Conservation (phyloP, 1,140 invertebrate species). For the Drosophila kurseongensis region DNA sequence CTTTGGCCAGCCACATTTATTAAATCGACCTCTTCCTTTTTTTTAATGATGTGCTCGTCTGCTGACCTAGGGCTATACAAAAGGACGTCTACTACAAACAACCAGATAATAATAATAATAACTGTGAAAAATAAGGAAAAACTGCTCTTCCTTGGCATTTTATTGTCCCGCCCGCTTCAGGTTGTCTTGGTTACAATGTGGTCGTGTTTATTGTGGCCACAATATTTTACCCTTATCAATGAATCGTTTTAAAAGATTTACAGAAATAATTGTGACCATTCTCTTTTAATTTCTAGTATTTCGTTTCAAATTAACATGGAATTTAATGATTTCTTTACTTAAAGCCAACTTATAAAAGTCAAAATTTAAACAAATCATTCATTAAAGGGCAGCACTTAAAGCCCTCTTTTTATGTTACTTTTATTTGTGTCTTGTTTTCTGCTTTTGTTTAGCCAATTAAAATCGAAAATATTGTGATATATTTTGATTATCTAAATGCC, state of each 20-base stretch:
- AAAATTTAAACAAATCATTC: neutral
- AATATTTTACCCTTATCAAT: constrained; percentile 27
- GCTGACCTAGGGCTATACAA: constrained; percentile 29
- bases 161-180: constrained; percentile 47
- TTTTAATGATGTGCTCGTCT: constrained; percentile 68
- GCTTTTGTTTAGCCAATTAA: constrained; percentile 48
- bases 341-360: neutral
- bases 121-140: constrained; percentile 33
- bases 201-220: constrained; percentile 36
- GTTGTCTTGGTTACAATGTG: constrained; percentile 57
- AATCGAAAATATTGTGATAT: constrained; percentile 61
- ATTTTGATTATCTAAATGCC: constrained; percentile 56
- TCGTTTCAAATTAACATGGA: neutral
- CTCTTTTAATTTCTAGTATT: neutral
- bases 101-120: constrained; percentile 57
- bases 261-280: neutral
- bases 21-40: constrained; percentile 73
- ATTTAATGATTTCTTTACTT: neutral
- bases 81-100: constrained; percentile 33
- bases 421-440: constrained; percentile 6
- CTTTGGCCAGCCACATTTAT: constrained; percentile 67
- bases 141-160: constrained; percentile 44
- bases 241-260: constrained; percentile 18
- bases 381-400: constrained; percentile 17
- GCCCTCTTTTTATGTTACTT: neutral